Base-by-base conservation (phyloP, 1,140 invertebrate genomes). In the Trachelipus rathkii region DNA sequence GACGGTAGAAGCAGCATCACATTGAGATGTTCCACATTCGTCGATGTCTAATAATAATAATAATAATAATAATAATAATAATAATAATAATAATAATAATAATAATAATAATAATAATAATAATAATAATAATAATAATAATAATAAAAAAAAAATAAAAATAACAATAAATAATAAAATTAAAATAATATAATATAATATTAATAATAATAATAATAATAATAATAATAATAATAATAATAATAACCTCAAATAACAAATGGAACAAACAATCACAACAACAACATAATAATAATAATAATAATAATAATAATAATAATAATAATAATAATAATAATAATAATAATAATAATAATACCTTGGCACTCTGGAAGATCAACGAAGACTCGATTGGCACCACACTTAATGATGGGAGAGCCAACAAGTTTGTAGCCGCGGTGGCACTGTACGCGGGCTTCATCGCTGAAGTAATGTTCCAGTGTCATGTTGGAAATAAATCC, bases 381-480 rank as follows among this genome's bases (percentile, higher is more conserved):
- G 82, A 97, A 96, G 75, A 89, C 86, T 84, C 96, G 93, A 80
- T 92, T 89, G 69, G 93, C 87, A 78, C 94, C 93, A 84, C 96
- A 98, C 82, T 90, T 91, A 77, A 98, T 91, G 33, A 95, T 91
- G 79, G 92, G 94, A n/a, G 91, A 91, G 23, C 93, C 94, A 45
- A 90, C 90, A 0, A 94, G 85, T 84, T 91, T 91, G 84, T 92
- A 97, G 72, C 96, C 95, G 86, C 92, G 91, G 82, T 92, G 92
- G 85, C 95, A 98, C 83, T 96, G 94, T 21, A 97, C 94, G 77
- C 94, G 86, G 13, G 94, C 94, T 85, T 97, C 94, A 83, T 97
- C 95, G 3, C 93, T 94, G 82, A 89, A 98, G 79, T 90, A 92
- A 83, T 96, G 96, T 44, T 90, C 85, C 76, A 89, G 89, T 0